Evolutionary conservation across 2,797 vertebrate species (phyloP), one percentile per base, ranked within the genome.

Genomic region (Muscicapa comitata): DNA sequence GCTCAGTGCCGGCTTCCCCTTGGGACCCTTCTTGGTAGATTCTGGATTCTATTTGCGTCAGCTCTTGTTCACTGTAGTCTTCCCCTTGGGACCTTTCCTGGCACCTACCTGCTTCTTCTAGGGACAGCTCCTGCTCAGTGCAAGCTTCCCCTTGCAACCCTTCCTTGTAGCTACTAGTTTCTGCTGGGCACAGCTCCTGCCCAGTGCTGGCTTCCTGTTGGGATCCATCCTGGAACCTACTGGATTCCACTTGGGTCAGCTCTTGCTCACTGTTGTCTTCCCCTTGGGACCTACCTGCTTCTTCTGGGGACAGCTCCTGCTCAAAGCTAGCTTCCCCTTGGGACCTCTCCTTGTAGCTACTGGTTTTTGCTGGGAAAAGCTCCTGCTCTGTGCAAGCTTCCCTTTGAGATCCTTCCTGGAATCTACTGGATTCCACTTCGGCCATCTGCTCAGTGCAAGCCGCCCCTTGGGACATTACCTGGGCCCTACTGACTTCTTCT

Each of bases 21-120:
- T 31, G 48, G 48, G 48, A 28, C 9, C 6, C 13, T 20, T 40
- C 37, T 18, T 29, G 7, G 9, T 8, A 6, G 2, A 10, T 23
- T 11, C 28, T 15, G 5, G 19, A 16, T 43, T 43, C 61, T 2
- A 4, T 29, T 24, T 8, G 29, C 15, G 20, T 12, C 19, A 40
- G 17, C 35, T 37, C 35, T 25, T 59, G 37, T 18, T 29, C 26
- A 40, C 26, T 50, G 26, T 28, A 50, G 5, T 31, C 15, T 17
- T 43, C 29, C 21, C 11, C 40, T 31, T 31, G 38, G 28, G 28
- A 42, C 5, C 6, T 7, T 20, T 40, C 38, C 9, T 40, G 19
- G 7, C 5, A 24, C 9, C 15, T 33, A 7, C 29, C 2, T 1
- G 21, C 17, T 17, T 45, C 17, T 5, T 12, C 24, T 13, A 5